phyloP scores from a whole-genome alignment of 2,113 vertebrate species.

The Ceyx melanurus region DNA sequence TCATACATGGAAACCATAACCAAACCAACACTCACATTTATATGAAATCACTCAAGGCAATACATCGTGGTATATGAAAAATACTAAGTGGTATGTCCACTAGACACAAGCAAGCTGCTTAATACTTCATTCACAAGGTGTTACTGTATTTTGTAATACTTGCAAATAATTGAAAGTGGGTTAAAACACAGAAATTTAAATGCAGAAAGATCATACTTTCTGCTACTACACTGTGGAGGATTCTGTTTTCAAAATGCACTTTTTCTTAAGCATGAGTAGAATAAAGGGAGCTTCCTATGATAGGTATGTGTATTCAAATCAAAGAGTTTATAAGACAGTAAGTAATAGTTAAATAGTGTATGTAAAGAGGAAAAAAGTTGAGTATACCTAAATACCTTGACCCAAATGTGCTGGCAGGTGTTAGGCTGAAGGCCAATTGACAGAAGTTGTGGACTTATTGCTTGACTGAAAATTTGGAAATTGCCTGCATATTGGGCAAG shows the following conservation, averaged over 20 bases:
- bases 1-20: neutral
- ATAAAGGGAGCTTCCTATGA: neutral
- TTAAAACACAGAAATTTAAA: neutral
- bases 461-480: neutral
- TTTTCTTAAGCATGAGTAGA: neutral
- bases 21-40: neutral
- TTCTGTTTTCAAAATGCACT: neutral
- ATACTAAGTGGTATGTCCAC: neutral
- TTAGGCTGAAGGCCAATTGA: neutral
- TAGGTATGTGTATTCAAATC: neutral
- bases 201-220: neutral
- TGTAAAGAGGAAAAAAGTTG: neutral
- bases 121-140: neutral
- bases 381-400: neutral
- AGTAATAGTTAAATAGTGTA: neutral
- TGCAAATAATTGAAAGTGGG: neutral
- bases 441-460: neutral
- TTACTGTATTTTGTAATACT: neutral
- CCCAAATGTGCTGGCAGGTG: neutral
- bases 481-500: neutral
- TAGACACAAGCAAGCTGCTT: neutral
- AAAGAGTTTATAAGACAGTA: neutral
- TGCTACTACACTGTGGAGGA: neutral
- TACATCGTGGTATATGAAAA: neutral
- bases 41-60: neutral